phyloP scores from a whole-genome alignment of 92 coral and sea anemone genomes.

The Parazoanthus swiftii region DNA sequence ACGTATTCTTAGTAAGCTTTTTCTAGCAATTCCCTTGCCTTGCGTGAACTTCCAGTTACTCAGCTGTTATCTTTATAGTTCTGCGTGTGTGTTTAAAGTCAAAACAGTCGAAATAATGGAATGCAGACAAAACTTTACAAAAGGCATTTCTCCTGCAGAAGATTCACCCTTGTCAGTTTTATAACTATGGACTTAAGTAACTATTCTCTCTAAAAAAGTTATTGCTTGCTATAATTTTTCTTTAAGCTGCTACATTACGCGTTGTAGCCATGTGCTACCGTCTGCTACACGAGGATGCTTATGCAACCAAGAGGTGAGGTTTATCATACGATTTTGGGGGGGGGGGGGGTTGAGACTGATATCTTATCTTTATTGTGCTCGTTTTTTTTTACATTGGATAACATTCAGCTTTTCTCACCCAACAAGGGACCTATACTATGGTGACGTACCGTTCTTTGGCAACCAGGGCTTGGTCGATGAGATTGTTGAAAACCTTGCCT shows the following conservation, averaged over 20 bases:
- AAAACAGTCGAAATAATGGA: too few relatives aligned
- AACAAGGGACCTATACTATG: constrained; percentile 77
- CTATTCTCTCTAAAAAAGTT: not conserved
- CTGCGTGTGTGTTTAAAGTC: too few relatives aligned
- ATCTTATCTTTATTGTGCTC: too few relatives aligned
- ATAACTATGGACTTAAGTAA: not conserved
- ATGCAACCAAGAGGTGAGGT: constrained; percentile 84
- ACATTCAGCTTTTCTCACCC: constrained; percentile 8
- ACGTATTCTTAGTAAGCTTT: too few relatives aligned
- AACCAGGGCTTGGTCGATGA: constrained; percentile 84
- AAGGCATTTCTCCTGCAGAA: too few relatives aligned
- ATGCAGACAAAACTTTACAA: too few relatives aligned
- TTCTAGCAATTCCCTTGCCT: too few relatives aligned
- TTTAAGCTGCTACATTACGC: constrained; percentile 73
- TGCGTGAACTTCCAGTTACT: too few relatives aligned
- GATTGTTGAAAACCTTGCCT: constrained; percentile 83
- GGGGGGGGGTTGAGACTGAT: not conserved
- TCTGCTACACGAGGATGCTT: constrained; percentile 77
- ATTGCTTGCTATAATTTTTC: not conserved
- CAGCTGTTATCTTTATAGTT: too few relatives aligned
- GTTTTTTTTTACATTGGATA: not conserved
- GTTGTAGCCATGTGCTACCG: constrained; percentile 73
- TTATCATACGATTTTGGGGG: not conserved
- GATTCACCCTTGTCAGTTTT: too few relatives aligned
- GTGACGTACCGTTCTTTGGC: constrained; percentile 92